Base-by-base conservation (phyloP, 2,888 invertebrate genomes). In the Penaeus monodon region DNA sequence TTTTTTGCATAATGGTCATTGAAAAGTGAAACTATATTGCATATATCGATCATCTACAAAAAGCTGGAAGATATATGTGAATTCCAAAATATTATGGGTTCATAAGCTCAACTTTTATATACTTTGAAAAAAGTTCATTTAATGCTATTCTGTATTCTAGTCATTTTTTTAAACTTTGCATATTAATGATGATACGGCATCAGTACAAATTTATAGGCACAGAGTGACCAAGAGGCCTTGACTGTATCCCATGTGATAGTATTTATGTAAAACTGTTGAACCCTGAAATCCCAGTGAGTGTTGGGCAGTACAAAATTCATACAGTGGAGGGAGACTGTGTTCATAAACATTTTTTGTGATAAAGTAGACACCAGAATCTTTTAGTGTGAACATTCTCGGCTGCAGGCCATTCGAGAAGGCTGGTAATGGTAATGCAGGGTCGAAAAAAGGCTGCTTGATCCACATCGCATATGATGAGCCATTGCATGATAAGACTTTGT, bases 331-430 rank as follows among this genome's bases (percentile, higher is more conserved):
- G 66, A 65, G 77, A 76, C 44, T 38, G 57, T 68, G 78, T 66
- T 38, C 64, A 70, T 79, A 65, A 80, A 80, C 85, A 85, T 57
- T 64, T 80, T 70, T 85, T 85, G 85, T 85, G 80, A 85, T 85
- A 85, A 79, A 68, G 68, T 84, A 84, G 77, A 57, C 33, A 68
- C 70, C 44, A 33, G 63, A 57, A 77, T 29, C 49, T 81, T 68
- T 49, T 77, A 82, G 85, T 64, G 73, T 33, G 27, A 65, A 80
- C 85, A 85, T 74, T 80, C 44, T 44, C 68, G 66, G 80, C 79
- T 44, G 68, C 38, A 77, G 85, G 79, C 63, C 85, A 74, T 73
- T 73, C 44, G n/a, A 63, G 66, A 66, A 70, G 80, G 85, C 85
- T 74, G 64, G 68, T 12, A 74, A 64, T 22, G 64, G 10, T 33